Base-by-base conservation (phyloP, 2,888 invertebrate species). In the Dasypogon diadema region DNA sequence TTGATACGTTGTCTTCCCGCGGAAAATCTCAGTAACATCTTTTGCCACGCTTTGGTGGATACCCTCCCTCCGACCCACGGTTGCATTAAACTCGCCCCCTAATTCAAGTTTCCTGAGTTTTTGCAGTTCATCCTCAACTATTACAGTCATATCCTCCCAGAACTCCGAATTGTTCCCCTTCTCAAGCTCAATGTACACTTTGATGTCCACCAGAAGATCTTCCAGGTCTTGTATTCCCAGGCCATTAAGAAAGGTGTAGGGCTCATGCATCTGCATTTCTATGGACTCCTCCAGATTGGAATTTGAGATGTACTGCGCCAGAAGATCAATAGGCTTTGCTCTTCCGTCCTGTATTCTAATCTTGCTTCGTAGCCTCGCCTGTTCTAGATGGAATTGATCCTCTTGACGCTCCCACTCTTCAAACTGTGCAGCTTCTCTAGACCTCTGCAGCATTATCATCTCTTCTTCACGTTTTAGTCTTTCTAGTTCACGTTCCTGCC, bases 261-360 rank as follows among this genome's bases (percentile, higher is more conserved):
- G 99, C 84, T 99, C 98, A 83, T 98, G 97, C 95, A 99, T 96
- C 87, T 99, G 97, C 95, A 99, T 96, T 87, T 99, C 98, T 22
- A 98, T 92, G 0, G 97, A 95, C 81, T 97, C 94, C 70, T 95
- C 94, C 79, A 93, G 90, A 81, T 95, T 94, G 82, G 97, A 95
- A 0, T 94, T 93, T 83, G 94, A 94, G 75, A 98, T 95, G 83
- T 99, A 99, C 88, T 98, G 95, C 0, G 98, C 98, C 74, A 99
- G 87, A 78, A 99, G 88, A 88, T 99, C 99, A 79, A 99, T 99
- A 0, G 99, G 98, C 83, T 99, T 99, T 0, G 99, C 98, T 81
- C 99, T 88, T 3, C 97, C 97, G 85, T 99, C 98, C 79, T 97
- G 94, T 77, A 99, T 99, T 78, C 99, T 91, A 79, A 99, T 98